Percentiles rank a stretch among this genome's conserved stretches.
phyloP scores from a whole-genome alignment of 2,113 vertebrate species.

The Trichechus manatus region DNA sequence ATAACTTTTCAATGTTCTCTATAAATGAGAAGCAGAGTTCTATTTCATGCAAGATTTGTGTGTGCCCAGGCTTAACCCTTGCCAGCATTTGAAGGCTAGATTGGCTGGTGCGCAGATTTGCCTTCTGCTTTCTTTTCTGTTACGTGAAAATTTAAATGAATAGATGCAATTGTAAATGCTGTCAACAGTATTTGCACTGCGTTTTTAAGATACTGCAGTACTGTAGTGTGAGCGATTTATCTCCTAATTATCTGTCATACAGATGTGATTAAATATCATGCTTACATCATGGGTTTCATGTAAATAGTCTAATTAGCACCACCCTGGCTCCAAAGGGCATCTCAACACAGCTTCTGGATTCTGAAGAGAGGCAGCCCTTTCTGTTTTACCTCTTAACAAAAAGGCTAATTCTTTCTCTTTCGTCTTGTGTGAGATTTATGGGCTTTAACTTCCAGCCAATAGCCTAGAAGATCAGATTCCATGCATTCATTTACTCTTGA shows the following conservation, averaged over 20 bases:
- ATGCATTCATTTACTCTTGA: slow-evolving; percentile 40
- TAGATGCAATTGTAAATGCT: slow-evolving; percentile 71
- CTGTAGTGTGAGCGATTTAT: slow-evolving; percentile 72
- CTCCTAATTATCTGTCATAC: slow-evolving; percentile 75
- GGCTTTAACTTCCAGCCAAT: slow-evolving; percentile 32
- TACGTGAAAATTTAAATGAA: slow-evolving; percentile 77
- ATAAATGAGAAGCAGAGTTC: slow-evolving; percentile 70
- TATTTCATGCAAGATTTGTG: slow-evolving; percentile 73
- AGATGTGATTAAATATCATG: slow-evolving; percentile 64
- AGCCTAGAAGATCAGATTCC: slow-evolving; percentile 5
- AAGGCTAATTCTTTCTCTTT: slow-evolving; percentile 37
- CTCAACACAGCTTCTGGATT: slow-evolving; percentile 20
- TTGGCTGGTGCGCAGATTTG: slow-evolving; percentile 65
- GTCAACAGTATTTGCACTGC: slow-evolving; percentile 64
- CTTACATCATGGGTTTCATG: slow-evolving; percentile 62
- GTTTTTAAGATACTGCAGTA: slow-evolving; percentile 52
- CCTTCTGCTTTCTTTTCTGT: slow-evolving; percentile 75
- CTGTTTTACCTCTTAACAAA: slow-evolving; percentile 38
- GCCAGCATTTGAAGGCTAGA: slow-evolving; percentile 55
- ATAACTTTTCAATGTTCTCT: slow-evolving; percentile 66
- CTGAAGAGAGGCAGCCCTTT: not conserved
- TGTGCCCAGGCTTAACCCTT: slow-evolving; percentile 58
- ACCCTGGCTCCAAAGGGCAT: slow-evolving; percentile 58
- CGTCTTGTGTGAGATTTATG: slow-evolving; percentile 18
- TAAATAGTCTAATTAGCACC: slow-evolving; percentile 73